These are phyloP conservation scores for Ceramica pisi DNA, from an alignment of 2,888 invertebrate species.

Conservation along the genomic window DNA sequence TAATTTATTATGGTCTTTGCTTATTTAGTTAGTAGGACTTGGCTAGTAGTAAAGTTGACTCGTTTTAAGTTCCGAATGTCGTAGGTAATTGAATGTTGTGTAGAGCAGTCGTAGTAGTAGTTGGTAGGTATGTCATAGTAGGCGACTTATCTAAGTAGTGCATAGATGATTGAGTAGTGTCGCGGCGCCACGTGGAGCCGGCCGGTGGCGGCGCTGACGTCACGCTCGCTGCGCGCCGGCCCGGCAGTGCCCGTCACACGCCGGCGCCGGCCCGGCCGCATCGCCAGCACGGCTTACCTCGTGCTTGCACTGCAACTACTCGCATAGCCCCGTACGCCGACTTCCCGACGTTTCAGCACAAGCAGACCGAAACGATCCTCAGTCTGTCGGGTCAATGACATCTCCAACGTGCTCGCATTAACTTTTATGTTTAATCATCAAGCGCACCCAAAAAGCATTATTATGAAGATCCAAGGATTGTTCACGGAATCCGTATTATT, in stretches of 20 bases:
- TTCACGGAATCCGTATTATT: conserved; percentile 55
- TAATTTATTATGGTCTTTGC: conserved; percentile 66
- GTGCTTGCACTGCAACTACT: conserved; percentile 81
- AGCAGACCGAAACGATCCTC: conserved; percentile 84
- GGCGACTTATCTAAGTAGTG: conserved; percentile 27
- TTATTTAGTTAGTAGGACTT: conserved; percentile 47
- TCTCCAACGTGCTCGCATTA: conserved; percentile 71
- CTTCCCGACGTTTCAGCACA: conserved; percentile 81
- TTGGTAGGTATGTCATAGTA: conserved; percentile 7
- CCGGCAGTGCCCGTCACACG: conserved; percentile 44
- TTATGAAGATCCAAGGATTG: conserved; percentile 58
- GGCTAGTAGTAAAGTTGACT: conserved; percentile 20
- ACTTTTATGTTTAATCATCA: conserved; percentile 71
- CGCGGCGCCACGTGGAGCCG: conserved; percentile 81
- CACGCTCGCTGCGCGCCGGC: conserved; percentile 69
- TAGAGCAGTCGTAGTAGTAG: conserved; percentile 8
- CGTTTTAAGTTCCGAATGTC: conserved; percentile 22
- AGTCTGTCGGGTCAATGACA: conserved; percentile 84
- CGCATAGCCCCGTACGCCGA: conserved; percentile 66
- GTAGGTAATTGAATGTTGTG: conserved; percentile 13
- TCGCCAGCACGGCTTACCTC: conserved; percentile 70
- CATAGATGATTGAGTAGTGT: conserved; percentile 70
- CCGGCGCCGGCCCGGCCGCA: conserved; percentile 62
- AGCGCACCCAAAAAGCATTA: conserved; percentile 66
- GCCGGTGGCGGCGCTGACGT: conserved; percentile 78